A percentile compares a stretch with the other conserved stretches of the same genome.
Evolutionary conservation across 1,140 invertebrate genomes (phyloP).

Genomic region (Mactra quadrangularis): DNA sequence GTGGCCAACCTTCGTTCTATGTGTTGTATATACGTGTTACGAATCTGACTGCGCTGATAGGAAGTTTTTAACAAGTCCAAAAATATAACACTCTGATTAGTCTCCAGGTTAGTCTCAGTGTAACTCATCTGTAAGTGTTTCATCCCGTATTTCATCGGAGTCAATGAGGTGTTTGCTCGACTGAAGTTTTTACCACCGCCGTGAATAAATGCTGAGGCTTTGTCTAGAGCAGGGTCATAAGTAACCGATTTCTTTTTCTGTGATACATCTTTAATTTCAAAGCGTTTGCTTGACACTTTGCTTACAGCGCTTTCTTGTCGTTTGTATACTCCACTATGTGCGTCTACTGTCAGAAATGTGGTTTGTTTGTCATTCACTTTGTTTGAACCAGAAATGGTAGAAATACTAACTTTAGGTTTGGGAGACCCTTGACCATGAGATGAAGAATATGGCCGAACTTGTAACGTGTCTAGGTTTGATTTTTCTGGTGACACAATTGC

Average conservation of each 20-base stretch:
- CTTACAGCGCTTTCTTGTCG: slow-evolving; percentile 9
- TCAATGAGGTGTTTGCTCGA: slow-evolving; percentile 37
- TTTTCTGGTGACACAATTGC: too few species aligned
- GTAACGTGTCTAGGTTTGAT: too few species aligned
- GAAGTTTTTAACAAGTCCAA: slow-evolving; percentile 50
- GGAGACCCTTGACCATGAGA: too few species aligned
- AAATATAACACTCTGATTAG: slow-evolving; percentile 56
- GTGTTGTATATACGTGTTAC: slow-evolving; percentile 12
- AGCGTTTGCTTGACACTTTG: background rate
- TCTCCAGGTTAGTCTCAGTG: slow-evolving; percentile 53
- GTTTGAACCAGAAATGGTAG: background rate
- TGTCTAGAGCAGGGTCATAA: slow-evolving; percentile 52
- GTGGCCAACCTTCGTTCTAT: slow-evolving; percentile 43
- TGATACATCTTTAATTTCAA: background rate
- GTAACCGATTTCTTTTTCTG: slow-evolving; percentile 34
- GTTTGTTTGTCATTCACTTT: background rate
- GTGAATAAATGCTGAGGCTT: slow-evolving; percentile 54
- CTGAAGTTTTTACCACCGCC: slow-evolving; percentile 59
- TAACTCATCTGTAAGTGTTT: slow-evolving; percentile 53
- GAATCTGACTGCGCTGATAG: slow-evolving; percentile 18
- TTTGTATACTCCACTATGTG: background rate
- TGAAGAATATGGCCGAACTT: background rate
- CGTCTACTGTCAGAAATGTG: background rate
- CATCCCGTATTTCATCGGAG: slow-evolving; percentile 47
- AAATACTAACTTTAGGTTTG: background rate